phyloP scores from a whole-genome alignment of 1,140 invertebrate species.

The Sinella curviseta region DNA sequence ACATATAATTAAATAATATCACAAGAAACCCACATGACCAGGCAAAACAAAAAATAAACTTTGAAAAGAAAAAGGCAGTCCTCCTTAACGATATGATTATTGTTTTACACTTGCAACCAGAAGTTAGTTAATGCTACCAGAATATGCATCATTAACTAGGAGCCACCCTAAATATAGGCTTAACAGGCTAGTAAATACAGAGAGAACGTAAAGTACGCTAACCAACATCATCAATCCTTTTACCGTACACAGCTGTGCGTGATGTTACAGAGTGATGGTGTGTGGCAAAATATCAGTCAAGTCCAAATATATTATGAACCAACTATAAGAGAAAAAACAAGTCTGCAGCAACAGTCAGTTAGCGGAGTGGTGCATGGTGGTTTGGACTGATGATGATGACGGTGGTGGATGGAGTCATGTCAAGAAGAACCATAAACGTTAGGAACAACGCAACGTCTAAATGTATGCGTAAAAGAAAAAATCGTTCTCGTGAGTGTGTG shows the following conservation, averaged over 20 bases:
- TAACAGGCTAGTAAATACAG: too few relatives aligned
- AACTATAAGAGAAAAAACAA: too few relatives aligned
- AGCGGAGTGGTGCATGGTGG: too few relatives aligned
- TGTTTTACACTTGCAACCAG: neutral
- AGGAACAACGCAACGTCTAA: too few relatives aligned
- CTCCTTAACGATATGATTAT: neutral
- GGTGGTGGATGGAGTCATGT: too few relatives aligned
- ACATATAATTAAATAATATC: too few relatives aligned
- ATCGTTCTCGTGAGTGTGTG: neutral
- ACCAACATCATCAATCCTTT: neutral
- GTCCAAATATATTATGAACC: neutral
- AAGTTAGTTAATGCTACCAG: too few relatives aligned
- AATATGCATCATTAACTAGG: too few relatives aligned
- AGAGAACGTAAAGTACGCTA: neutral
- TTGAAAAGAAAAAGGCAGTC: neutral
- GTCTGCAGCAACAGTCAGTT: neutral
- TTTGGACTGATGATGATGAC: too few relatives aligned
- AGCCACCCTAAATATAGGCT: too few relatives aligned
- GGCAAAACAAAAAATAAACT: neutral
- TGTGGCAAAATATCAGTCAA: neutral
- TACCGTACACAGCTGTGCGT: neutral
- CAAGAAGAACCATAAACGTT: neutral
- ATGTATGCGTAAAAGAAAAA: neutral
- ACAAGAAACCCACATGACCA: neutral
- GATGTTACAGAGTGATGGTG: neutral